A percentile compares a stretch with the other conserved stretches of the same genome.
Evolutionary conservation across 2,113 vertebrate genomes (phyloP).

Genomic region (Calyptommatus sinebrachiatus): DNA sequence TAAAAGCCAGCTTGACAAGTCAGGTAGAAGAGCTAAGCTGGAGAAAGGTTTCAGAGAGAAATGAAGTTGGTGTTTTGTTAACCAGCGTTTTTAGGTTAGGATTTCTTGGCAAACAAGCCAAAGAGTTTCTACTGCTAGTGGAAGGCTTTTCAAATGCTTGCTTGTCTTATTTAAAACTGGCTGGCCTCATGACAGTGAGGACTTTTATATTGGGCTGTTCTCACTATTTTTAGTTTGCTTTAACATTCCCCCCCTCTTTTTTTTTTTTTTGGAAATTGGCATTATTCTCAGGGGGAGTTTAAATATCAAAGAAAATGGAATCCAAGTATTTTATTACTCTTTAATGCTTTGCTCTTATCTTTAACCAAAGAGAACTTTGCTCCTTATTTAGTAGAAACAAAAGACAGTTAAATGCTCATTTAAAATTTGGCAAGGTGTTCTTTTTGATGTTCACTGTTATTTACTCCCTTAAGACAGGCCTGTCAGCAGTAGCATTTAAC

Average conservation of each 20-base stretch:
- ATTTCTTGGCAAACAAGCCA: slow-evolving; percentile 39
- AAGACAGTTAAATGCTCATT: not conserved
- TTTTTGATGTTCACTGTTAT: no score
- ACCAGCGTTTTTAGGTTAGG: slow-evolving; percentile 40
- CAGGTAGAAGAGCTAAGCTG: not conserved
- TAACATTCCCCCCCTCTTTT: not conserved
- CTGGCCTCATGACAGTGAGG: not conserved
- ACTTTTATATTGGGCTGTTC: not conserved
- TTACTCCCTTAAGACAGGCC: no score
- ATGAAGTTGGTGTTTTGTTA: slow-evolving; percentile 51
- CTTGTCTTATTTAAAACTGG: not conserved
- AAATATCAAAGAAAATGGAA: not conserved
- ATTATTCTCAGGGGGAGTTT: not conserved
- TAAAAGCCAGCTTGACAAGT: no score
- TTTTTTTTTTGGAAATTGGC: no score
- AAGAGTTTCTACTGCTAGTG: slow-evolving; percentile 19
- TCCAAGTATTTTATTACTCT: not conserved
- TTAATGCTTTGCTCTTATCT: slow-evolving; percentile 20
- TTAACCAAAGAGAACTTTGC: not conserved
- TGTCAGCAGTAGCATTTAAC: no score
- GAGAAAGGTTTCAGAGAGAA: slow-evolving; percentile 12
- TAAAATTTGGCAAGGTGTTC: not conserved
- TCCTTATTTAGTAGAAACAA: slow-evolving; percentile 1
- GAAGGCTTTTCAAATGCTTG: slow-evolving; percentile 10
- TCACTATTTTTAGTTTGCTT: slow-evolving; percentile 25